Evolutionary conservation across 2,113 vertebrate genomes (phyloP).

Genomic region (Hemiscyllium ocellatum): DNA sequence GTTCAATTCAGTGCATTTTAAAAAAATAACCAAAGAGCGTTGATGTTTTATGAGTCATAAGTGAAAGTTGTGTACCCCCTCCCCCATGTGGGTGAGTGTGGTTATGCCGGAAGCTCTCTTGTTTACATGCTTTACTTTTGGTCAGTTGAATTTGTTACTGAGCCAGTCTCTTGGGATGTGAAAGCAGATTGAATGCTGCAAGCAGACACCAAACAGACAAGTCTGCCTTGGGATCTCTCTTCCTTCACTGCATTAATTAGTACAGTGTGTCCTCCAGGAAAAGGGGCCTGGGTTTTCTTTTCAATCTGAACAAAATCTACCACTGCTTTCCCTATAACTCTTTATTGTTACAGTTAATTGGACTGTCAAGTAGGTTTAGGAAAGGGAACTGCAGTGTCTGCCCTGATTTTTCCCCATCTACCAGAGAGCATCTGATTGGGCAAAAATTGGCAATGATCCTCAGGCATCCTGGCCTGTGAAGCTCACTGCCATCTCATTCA

Average conservation of each 20-base stretch:
- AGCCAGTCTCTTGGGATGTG: neutral
- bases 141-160: neutral
- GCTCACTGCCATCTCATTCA: no score
- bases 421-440: neutral
- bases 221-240: neutral
- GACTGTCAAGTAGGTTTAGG: no score
- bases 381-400: neutral
- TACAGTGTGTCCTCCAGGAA: neutral
- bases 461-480: no score
- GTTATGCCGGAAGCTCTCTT: neutral
- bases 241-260: neutral
- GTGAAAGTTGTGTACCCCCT: neutral
- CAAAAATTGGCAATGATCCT: neutral
- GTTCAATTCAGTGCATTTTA: no score
- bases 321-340: neutral
- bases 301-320: neutral
- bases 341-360: neutral
- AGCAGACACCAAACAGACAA: neutral
- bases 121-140: neutral
- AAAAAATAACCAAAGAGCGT: neutral
- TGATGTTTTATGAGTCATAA: neutral
- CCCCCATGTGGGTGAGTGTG: neutral
- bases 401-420: neutral
- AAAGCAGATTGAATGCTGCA: neutral
- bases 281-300: neutral